Evolutionary conservation across 2,888 invertebrate genomes (phyloP).

Genomic region (Melitaea athalia): DNA sequence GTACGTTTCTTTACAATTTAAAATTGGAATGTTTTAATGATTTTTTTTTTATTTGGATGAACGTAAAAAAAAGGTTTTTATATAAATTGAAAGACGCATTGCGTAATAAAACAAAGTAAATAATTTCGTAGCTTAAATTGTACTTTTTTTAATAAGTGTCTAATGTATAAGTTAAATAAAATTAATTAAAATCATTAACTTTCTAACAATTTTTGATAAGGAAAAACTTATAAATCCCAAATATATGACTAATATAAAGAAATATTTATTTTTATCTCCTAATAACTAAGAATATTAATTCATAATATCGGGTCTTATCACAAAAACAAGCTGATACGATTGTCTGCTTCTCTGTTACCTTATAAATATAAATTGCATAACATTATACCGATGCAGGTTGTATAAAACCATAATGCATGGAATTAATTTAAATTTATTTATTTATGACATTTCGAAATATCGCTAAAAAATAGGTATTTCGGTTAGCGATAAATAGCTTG

Average conservation of each 20-base stretch:
- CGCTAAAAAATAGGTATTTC: not conserved
- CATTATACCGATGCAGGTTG: slow-evolving; percentile 8
- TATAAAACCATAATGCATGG: slow-evolving; percentile 16
- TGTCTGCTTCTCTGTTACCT: slow-evolving; percentile 16
- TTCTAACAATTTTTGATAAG: too few relatives aligned
- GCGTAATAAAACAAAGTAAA: too few relatives aligned
- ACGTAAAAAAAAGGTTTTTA: too few relatives aligned
- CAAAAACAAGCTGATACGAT: slow-evolving; percentile 12
- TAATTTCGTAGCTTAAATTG: too few relatives aligned
- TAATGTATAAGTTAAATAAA: too few relatives aligned
- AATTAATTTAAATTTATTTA: slow-evolving; percentile 18
- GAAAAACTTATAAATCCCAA: not conserved
- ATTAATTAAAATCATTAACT: too few relatives aligned
- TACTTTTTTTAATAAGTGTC: too few relatives aligned
- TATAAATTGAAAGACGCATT: too few relatives aligned
- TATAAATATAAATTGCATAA: slow-evolving; percentile 18
- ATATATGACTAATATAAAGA: not conserved
- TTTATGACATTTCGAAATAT: slow-evolving; percentile 11
- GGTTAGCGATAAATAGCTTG: not conserved
- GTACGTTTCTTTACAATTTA: slow-evolving; percentile 14
- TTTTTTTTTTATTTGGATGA: not conserved
- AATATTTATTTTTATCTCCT: not conserved
- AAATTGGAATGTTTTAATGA: not conserved
- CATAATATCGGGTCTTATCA: not conserved
- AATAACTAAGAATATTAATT: slow-evolving; percentile 1